phyloP scores from a whole-genome alignment of 1,140 invertebrate genomes.

The Drosophila funebris region DNA sequence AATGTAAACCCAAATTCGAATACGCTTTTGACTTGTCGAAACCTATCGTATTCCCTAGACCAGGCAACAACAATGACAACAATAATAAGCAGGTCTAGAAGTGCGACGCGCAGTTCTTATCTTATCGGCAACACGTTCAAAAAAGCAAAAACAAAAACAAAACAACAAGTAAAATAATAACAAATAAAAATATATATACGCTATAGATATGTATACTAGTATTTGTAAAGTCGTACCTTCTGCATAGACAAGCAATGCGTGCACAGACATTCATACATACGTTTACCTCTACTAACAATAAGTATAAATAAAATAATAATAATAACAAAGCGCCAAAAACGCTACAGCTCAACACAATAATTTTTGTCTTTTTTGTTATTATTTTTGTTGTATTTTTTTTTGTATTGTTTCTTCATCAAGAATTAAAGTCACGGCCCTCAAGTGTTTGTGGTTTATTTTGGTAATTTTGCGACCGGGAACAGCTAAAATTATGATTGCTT shows the following conservation, averaged over 20 bases:
- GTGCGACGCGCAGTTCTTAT: constrained; percentile 41
- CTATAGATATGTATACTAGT: constrained; percentile 10
- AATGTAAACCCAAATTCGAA: not conserved
- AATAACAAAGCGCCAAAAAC: constrained; percentile 72
- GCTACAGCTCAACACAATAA: constrained; percentile 2
- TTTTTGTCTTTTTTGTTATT: not conserved
- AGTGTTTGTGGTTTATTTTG: constrained; percentile 67
- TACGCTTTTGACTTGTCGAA: not conserved
- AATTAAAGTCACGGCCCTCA: constrained; percentile 64
- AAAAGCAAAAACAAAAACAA: not conserved
- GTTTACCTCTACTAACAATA: constrained; percentile 27
- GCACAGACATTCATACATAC: not conserved
- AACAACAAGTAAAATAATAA: not conserved
- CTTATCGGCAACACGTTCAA: constrained; percentile 44
- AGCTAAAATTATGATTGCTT: not conserved
- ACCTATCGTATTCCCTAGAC: constrained; percentile 4
- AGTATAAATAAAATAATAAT: constrained; percentile 61
- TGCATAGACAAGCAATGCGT: constrained; percentile 38
- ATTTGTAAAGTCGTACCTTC: not conserved
- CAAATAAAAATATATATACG: constrained; percentile 10
- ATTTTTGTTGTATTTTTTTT: constrained; percentile 16
- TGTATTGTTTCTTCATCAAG: constrained; percentile 29
- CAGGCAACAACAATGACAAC: constrained; percentile 5
- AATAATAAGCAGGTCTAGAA: constrained; percentile 13
- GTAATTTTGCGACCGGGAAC: constrained; percentile 30